Percentiles rank a stretch among this genome's conserved stretches.
Conservation (phyloP, 2,113 vertebrate species). For the Heterotis niloticus region DNA sequence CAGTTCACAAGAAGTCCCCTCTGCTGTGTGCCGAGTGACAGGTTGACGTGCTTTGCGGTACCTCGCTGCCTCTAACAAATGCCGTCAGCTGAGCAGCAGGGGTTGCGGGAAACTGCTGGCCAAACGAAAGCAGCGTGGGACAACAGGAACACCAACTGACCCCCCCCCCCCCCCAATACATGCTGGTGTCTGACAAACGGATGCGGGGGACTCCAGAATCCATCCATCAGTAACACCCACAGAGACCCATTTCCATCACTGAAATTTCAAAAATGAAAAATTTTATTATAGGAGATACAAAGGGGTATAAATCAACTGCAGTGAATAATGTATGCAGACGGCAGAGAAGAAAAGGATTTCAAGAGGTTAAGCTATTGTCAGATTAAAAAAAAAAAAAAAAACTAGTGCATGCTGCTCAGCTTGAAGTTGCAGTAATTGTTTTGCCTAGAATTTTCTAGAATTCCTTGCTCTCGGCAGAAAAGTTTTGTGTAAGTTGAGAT, state of each 20-base stretch:
- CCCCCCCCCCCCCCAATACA: conserved; percentile 30
- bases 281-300: background rate
- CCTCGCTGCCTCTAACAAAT: conserved; percentile 51
- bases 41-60: conserved; percentile 57
- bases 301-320: background rate
- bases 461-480: background rate
- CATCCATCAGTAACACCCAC: background rate
- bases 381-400: background rate
- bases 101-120: conserved; percentile 32
- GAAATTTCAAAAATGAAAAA: background rate
- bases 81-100: conserved; percentile 55
- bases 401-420: background rate
- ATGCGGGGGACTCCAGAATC: background rate
- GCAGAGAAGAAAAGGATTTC: background rate
- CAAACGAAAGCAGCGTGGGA: conserved; percentile 32
- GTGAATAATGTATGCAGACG: background rate
- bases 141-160: conserved; percentile 31
- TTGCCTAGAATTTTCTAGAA: conserved; percentile 10
- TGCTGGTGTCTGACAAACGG: background rate
- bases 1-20: conserved; percentile 10
- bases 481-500: background rate
- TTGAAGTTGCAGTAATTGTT: conserved; percentile 14
- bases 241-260: background rate
- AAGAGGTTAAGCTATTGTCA: background rate
- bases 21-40: conserved; percentile 52